Evolutionary conservation across 2,888 invertebrate species (phyloP), one percentile per base, ranked within the genome.

Genomic region (Quadroppia sp.): DNA sequence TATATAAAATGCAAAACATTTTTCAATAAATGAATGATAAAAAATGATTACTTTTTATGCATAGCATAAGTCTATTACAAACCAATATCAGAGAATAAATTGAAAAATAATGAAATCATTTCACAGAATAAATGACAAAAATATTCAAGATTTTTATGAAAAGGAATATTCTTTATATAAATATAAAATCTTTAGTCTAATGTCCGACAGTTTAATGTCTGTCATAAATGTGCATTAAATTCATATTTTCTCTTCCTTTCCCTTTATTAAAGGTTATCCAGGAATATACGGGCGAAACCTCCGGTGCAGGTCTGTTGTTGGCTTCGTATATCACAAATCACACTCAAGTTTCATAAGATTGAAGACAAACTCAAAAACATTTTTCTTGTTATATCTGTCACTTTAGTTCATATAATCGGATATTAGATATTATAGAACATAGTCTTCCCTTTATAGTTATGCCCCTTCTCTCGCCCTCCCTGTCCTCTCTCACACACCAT

Each of bases 311-410:
- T 61, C 25, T 32, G 61, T 61, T 45, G 15, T 11, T 53, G 53
- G 15, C 28, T 4, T 56, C 13, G 2, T 56, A 56, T 23, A 23
- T 28, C 23, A 56, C 23, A 56, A 3, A 56, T 3, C 7, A 25
- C 23, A 25, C 56, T 56, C 23, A 7, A 56, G 56, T 25, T 23
- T 17, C 20, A 56, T 28, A 61, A 61, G 61, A 30, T 61, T 61
- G 32, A 61, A 56, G 56, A 56, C 56, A 13, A 7, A 25, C 23
- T 61, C 17, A 61, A 32, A 61, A 17, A 61, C 61, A 61, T 61
- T 61, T 61, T 61, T 30, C 61, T 61, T 30, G 61, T 61, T 61
- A 61, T 61, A 61, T 9, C 32, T 61, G 61, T 61, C 61, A 61
- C 17, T 61, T 61, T 13, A 23, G 32, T 61, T 4, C 15, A 61